A percentile compares a stretch with the other conserved stretches of the same genome.
phyloP scores from a whole-genome alignment of 1,140 invertebrate genomes.

The Notospermus geniculatus region DNA sequence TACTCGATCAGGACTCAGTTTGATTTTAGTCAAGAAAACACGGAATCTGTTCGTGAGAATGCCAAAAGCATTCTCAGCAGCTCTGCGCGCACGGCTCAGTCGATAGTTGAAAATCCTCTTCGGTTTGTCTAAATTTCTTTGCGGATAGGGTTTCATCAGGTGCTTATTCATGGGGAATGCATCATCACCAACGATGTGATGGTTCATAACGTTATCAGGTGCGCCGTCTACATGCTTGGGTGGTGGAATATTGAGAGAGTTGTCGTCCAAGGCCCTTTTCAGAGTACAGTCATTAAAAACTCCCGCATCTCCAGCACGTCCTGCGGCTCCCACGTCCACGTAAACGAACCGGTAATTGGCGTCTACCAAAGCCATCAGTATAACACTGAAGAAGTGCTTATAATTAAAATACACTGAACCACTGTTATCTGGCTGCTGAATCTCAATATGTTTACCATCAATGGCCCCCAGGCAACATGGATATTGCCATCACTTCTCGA shows the following conservation, averaged over 20 bases:
- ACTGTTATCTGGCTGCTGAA: not conserved
- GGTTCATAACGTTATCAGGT: slow-evolving; percentile 33
- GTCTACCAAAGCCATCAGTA: slow-evolving; percentile 3
- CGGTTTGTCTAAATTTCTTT: slow-evolving; percentile 33
- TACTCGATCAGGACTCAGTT: not conserved
- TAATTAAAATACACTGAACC: slow-evolving; percentile 1
- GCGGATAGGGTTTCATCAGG: slow-evolving; percentile 53
- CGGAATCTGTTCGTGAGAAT: no score
- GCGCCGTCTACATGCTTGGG: not conserved
- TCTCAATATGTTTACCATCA: no score
- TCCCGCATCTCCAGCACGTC: not conserved
- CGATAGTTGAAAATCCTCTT: slow-evolving; percentile 57
- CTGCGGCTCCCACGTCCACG: not conserved
- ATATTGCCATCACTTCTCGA: no score
- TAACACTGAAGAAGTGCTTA: slow-evolving; percentile 9
- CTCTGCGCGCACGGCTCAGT: slow-evolving; percentile 22
- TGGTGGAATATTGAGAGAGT: not conserved
- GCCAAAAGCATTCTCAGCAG: no score
- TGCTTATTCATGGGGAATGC: slow-evolving; percentile 52
- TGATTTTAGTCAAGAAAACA: no score
- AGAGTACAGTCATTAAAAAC: no score
- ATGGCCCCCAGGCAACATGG: no score
- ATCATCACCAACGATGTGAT: slow-evolving; percentile 56
- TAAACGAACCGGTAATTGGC: slow-evolving; percentile 3
- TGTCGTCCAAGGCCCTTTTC: not conserved